Conservation (phyloP, 1,140 invertebrate species). For the Dreissena polymorpha region DNA sequence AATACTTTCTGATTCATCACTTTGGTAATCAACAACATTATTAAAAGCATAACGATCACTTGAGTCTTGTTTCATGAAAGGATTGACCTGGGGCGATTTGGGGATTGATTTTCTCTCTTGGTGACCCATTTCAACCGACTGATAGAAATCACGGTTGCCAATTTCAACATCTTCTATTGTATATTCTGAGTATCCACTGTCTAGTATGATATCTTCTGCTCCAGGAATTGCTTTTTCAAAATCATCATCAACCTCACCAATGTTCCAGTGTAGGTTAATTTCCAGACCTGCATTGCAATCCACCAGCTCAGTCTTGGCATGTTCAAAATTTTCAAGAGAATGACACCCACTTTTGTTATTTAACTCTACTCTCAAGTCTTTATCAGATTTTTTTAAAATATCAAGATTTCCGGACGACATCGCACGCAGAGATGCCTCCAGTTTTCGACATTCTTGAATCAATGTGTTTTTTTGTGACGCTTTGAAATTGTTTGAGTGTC, state of each 20-base stretch:
- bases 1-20: neutral
- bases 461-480: slow-evolving; percentile 13
- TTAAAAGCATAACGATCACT: slow-evolving; percentile 38
- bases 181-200: slow-evolving; percentile 7
- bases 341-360: neutral
- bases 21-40: slow-evolving; percentile 15
- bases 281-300: slow-evolving; percentile 10
- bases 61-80: slow-evolving; percentile 44
- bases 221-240: slow-evolving; percentile 35
- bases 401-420: slow-evolving; percentile 56
- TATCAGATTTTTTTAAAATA: slow-evolving; percentile 12
- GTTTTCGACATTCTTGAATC: slow-evolving; percentile 61
- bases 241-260: slow-evolving; percentile 28
- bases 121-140: neutral
- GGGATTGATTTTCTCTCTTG: neutral
- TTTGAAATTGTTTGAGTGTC: neutral
- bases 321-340: slow-evolving; percentile 1
- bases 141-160: neutral
- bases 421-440: slow-evolving; percentile 60
- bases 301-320: neutral
- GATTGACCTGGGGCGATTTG: slow-evolving; percentile 26
- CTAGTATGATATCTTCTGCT: neutral
- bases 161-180: neutral
- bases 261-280: slow-evolving; percentile 32
- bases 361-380: neutral